Base-by-base conservation (phyloP, 1,140 invertebrate species). In the Drosophila subpulchrella region DNA sequence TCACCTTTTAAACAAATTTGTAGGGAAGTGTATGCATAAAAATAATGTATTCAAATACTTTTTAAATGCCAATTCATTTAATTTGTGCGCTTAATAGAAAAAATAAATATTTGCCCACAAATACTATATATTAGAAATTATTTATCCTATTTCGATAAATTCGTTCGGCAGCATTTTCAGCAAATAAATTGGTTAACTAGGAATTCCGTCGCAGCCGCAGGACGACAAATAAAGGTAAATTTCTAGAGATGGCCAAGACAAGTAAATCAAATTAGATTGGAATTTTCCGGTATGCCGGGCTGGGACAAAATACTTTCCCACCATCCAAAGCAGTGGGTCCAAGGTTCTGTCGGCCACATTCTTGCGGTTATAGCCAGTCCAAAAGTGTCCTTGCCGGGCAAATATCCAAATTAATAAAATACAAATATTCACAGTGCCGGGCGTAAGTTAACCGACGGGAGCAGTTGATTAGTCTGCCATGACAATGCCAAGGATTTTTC, bases 391-490 rank as follows among this genome's bases (percentile, higher is more conserved):
- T 32, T 39, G 11, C 24, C 46, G 44, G 38, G 59, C 47, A 76
- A 84, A 84, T 81, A 70, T 54, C 46, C 67, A 83, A 88, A 83
- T 88, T 88, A 86, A 86, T 86, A 83, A 70, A 73, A 79, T 70
- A 79, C 71, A 86, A 86, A 82, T 86, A 86, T 76, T 68, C 71
- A 61, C 59, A 67, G 83, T 47, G 63, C 61, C 39, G 47, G 36
- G 53, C 41, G 66, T 61, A 81, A 86, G 65, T 75, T 78, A 81
- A 63, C 65, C 75, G 65, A 70, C 65, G 50, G 78, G 20, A 57
- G 50, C 42, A 50, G 68, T 86, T 86, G 83, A 86, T 86, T 86
- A 88, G 84, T 83, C 71, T 59, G 60, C 55, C 82, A 48, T 36
- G 61, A 66, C 65, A 68, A 85, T 85, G 73, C 70, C 75, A 48